These are phyloP conservation scores for Vulpes lagopus DNA, from an alignment of 2,113 vertebrate genomes.

Conservation along the genomic window DNA sequence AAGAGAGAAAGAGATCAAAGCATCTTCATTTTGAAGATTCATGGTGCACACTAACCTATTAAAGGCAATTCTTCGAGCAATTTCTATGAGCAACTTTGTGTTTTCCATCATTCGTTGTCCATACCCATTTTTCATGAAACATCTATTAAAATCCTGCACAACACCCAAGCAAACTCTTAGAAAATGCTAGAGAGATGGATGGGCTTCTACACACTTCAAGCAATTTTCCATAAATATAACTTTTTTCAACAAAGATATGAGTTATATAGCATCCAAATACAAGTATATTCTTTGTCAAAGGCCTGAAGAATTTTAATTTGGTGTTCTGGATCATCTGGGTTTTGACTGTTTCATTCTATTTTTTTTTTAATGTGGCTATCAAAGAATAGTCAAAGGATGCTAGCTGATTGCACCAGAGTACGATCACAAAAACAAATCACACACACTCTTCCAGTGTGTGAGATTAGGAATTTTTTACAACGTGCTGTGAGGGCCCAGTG, in stretches of 20 bases:
- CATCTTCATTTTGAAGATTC: neutral
- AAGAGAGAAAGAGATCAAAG: neutral
- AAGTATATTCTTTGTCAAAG: slow-evolving; percentile 13
- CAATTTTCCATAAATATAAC: slow-evolving; percentile 18
- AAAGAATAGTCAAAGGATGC: neutral
- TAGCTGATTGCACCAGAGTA: neutral
- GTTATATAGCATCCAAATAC: neutral
- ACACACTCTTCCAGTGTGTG: neutral
- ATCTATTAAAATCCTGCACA: neutral
- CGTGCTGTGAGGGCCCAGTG: neutral
- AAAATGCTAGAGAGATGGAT: slow-evolving; percentile 13
- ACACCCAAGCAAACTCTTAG: neutral
- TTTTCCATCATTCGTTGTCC: slow-evolving; percentile 17
- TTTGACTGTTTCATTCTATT: neutral
- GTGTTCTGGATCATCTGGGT: neutral
- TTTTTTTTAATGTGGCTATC: neutral
- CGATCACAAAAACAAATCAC: neutral
- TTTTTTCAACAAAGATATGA: neutral
- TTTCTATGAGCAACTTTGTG: neutral
- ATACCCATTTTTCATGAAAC: neutral
- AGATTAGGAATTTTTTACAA: neutral
- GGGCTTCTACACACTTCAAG: neutral
- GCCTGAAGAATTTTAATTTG: neutral
- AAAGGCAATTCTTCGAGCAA: neutral
- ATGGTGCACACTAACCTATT: neutral